Evolutionary conservation across 1,140 invertebrate genomes (phyloP).

Genomic region (Antheraea mylitta): DNA sequence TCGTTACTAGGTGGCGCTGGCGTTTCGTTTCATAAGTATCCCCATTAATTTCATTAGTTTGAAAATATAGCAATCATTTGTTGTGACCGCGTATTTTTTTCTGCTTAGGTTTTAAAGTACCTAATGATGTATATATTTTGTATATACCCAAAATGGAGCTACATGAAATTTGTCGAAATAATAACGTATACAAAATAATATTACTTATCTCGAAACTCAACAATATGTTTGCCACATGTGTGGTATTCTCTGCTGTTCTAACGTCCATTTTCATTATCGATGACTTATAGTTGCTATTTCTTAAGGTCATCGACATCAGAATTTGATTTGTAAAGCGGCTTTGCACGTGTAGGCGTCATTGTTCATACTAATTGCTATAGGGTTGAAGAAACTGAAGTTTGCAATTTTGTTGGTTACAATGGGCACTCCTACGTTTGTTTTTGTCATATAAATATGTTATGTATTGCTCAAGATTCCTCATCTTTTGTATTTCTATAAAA

Average conservation of each 20-base stretch:
- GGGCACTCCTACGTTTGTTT: constrained; percentile 16
- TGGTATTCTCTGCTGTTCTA: neutral
- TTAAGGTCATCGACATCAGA: constrained; percentile 23
- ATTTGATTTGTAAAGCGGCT: constrained; percentile 26
- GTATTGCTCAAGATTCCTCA: neutral
- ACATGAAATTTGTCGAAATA: neutral
- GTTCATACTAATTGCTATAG: constrained; percentile 48
- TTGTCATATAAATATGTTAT: neutral
- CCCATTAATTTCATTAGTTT: neutral
- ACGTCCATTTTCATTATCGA: neutral
- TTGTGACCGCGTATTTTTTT: too few species aligned
- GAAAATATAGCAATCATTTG: too few species aligned
- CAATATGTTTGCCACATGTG: constrained; percentile 26
- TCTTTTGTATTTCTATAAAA: neutral
- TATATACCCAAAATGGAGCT: too few species aligned
- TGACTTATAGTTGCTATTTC: constrained; percentile 10
- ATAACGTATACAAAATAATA: neutral
- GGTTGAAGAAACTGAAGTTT: constrained; percentile 39
- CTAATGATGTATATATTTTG: neutral
- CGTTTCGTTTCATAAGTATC: neutral
- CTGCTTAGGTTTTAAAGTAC: too few species aligned
- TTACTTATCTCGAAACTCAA: neutral
- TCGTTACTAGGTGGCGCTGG: constrained; percentile 11
- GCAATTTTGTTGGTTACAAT: constrained; percentile 15
- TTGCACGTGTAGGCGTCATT: constrained; percentile 48